Percentiles rank a stretch among this genome's conserved stretches.
Conservation (phyloP, 2,888 invertebrate genomes). For the Fragum sueziense region DNA sequence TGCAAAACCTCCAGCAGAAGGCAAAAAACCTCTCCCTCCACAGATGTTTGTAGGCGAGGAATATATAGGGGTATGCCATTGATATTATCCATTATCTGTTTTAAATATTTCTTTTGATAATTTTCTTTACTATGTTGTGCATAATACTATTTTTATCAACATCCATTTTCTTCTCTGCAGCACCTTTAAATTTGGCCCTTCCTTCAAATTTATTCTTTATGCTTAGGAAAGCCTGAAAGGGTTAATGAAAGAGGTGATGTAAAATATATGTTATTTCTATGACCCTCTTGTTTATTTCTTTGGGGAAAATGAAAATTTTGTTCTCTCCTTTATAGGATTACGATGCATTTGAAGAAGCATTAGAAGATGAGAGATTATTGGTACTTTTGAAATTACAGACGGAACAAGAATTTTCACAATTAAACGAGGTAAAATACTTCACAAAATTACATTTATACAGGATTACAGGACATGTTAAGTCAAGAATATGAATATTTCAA, state of each 20-base stretch:
- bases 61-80: slow-evolving; percentile 95
- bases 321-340: slow-evolving; percentile 88
- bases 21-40: slow-evolving; percentile 86
- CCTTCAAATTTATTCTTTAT: no score
- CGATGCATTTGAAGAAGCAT: slow-evolving; percentile 94
- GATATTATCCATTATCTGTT: no score
- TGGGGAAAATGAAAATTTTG: background rate
- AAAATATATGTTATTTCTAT: no score
- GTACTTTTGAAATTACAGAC: slow-evolving; percentile 85
- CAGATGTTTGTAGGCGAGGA: slow-evolving; percentile 96
- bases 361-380: slow-evolving; percentile 94
- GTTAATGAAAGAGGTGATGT: no score
- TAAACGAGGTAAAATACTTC: slow-evolving; percentile 29
- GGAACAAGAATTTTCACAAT: slow-evolving; percentile 61
- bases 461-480: no score
- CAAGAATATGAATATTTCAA: no score
- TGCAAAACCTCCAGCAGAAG: slow-evolving; percentile 78
- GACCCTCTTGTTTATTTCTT: no score
- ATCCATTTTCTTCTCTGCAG: no score
- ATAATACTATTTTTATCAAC: no score
- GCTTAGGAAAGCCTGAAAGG: no score
- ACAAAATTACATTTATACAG: no score
- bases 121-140: slow-evolving; percentile 14
- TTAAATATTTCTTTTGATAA: background rate
- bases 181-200: no score